These are phyloP conservation scores for Amblyopsis hoosieri DNA, from an alignment of 2,797 vertebrate genomes.

Conservation along the genomic window DNA sequence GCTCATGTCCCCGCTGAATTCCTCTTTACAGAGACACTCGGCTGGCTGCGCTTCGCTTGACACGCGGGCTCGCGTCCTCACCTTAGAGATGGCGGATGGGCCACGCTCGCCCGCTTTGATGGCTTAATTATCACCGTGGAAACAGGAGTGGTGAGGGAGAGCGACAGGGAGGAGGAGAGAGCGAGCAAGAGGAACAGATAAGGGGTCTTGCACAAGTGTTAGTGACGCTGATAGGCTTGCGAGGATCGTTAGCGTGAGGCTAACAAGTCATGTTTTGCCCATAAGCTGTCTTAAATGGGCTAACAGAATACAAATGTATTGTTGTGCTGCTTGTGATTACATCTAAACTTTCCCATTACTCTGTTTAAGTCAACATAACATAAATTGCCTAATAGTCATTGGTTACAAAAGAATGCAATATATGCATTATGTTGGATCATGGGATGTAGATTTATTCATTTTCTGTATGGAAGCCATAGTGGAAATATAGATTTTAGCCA, in stretches of 20 bases:
- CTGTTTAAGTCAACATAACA: conserved; percentile 4
- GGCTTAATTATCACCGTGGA: conserved; percentile 80
- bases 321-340: conserved; percentile 12
- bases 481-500: neutral
- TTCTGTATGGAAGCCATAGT: conserved; percentile 5
- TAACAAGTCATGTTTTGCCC: conserved; percentile 63
- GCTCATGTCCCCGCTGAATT: conserved; percentile 60
- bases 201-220: conserved; percentile 55
- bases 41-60: conserved; percentile 73
- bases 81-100: conserved; percentile 76
- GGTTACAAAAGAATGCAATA: neutral
- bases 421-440: neutral
- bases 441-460: neutral
- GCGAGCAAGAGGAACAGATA: conserved; percentile 16
- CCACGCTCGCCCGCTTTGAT: conserved; percentile 76
- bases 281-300: conserved; percentile 50
- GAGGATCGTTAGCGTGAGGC: conserved; percentile 63
- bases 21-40: conserved; percentile 70
- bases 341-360: conserved; percentile 23
- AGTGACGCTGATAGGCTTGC: conserved; percentile 59
- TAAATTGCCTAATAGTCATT: too few relatives aligned
- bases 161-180: conserved; percentile 25
- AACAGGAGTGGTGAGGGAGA: conserved; percentile 63
- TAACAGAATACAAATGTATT: conserved; percentile 24
- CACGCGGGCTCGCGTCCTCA: conserved; percentile 72